phyloP scores from a whole-genome alignment of 2,888 invertebrate species.

The Conops quadrifasciatus region DNA sequence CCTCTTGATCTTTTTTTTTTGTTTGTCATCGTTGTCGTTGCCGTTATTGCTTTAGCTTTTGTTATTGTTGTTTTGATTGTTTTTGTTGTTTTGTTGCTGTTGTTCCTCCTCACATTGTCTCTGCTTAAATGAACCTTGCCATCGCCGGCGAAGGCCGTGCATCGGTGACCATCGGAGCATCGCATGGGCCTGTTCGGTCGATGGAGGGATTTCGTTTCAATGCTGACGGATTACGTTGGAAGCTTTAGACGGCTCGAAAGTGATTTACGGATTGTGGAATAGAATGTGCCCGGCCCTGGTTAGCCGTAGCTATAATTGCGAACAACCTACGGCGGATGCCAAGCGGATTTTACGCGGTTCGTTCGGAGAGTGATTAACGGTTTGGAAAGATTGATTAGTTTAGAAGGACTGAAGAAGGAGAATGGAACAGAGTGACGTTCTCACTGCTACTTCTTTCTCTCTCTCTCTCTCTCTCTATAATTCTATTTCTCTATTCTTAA shows the following conservation, averaged over 20 bases:
- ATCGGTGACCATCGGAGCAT: too few relatives aligned
- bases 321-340: too few relatives aligned
- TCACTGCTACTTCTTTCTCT: too few relatives aligned
- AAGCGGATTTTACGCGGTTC: too few relatives aligned
- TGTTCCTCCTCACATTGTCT: constrained; percentile 25
- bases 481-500: too few relatives aligned
- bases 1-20: too few relatives aligned
- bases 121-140: neutral
- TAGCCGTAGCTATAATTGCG: constrained; percentile 47
- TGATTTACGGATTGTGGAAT: constrained; percentile 59
- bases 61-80: constrained; percentile 19
- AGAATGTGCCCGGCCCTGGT: constrained; percentile 54
- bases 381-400: too few relatives aligned
- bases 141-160: neutral
- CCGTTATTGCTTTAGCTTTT: neutral
- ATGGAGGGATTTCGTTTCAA: constrained; percentile 34
- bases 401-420: too few relatives aligned
- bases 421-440: too few relatives aligned
- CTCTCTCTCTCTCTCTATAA: too few relatives aligned
- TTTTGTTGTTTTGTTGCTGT: constrained; percentile 4
- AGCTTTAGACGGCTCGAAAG: constrained; percentile 21
- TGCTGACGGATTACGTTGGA: constrained; percentile 30
- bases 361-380: too few relatives aligned
- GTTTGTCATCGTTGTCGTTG: neutral
- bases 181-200: constrained; percentile 20